These are phyloP conservation scores for Parotia lawesii DNA, from an alignment of 2,113 vertebrate genomes.

Conservation along the genomic window DNA sequence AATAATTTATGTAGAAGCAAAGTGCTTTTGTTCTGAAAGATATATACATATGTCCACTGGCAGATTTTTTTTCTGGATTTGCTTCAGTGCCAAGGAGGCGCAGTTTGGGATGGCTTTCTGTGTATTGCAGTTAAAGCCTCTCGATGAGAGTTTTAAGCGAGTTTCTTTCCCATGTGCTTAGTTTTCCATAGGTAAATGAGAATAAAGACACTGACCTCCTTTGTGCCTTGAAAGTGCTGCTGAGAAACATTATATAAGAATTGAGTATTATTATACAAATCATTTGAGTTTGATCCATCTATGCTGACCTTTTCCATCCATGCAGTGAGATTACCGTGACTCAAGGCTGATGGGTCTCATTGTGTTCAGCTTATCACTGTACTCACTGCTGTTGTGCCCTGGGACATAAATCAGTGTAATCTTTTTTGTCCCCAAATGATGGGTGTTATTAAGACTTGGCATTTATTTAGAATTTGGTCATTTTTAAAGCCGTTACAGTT, in stretches of 20 bases:
- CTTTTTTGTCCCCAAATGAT: not conserved
- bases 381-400: not conserved
- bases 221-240: conserved; percentile 10
- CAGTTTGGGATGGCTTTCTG: not conserved
- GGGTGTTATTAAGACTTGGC: not conserved
- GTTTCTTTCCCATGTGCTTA: not conserved
- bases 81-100: not conserved
- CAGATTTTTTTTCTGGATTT: not conserved
- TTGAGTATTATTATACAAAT: conserved; percentile 37
- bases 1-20: not conserved
- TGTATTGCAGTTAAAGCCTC: not conserved
- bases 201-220: not conserved
- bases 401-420: not conserved
- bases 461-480: not conserved
- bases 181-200: conserved; percentile 1
- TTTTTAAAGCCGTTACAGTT: not conserved
- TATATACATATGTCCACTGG: not conserved
- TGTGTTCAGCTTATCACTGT: conserved; percentile 18
- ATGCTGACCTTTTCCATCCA: conserved; percentile 32
- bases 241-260: conserved; percentile 9
- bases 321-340: conserved; percentile 13
- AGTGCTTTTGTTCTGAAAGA: not conserved
- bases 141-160: not conserved
- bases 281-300: conserved; percentile 10
- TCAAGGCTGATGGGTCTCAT: conserved; percentile 38